Percentiles rank a stretch among this genome's conserved stretches.
Conservation (phyloP, 2,888 invertebrate genomes). For the Strigamia crassipes region DNA sequence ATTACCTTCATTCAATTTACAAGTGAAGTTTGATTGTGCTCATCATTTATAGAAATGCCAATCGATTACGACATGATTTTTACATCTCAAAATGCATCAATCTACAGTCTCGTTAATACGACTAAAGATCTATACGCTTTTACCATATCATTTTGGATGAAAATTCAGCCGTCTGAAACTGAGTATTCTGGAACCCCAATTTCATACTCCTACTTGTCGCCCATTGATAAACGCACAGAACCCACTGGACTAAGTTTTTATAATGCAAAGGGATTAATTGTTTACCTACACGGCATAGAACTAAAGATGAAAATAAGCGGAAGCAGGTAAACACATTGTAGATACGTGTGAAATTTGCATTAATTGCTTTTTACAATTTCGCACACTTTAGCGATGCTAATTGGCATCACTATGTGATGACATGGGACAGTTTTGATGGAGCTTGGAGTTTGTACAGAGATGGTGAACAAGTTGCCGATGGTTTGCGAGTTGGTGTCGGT, state of each 20-base stretch:
- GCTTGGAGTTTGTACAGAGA: constrained; percentile 67
- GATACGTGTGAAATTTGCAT: neutral
- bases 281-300: constrained; percentile 43
- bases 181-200: constrained; percentile 66
- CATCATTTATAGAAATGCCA: neutral
- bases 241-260: constrained; percentile 71
- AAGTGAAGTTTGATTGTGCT: neutral
- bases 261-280: constrained; percentile 63
- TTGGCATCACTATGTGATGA: constrained; percentile 68
- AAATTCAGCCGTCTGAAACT: constrained; percentile 64
- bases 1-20: neutral
- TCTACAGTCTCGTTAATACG: neutral
- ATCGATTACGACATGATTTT: constrained; percentile 24
- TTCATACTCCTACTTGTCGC: constrained; percentile 64
- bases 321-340: neutral
- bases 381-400: constrained; percentile 64
- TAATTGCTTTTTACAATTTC: neutral
- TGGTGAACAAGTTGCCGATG: constrained; percentile 62
- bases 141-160: constrained; percentile 70
- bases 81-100: neutral
- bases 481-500: constrained; percentile 63
- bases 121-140: constrained; percentile 57
- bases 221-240: constrained; percentile 59
- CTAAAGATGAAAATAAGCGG: neutral
- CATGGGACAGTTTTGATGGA: constrained; percentile 57